These are phyloP conservation scores for Tetragnatha versicolor DNA, from an alignment of 1,140 invertebrate genomes.

Conservation along the genomic window DNA sequence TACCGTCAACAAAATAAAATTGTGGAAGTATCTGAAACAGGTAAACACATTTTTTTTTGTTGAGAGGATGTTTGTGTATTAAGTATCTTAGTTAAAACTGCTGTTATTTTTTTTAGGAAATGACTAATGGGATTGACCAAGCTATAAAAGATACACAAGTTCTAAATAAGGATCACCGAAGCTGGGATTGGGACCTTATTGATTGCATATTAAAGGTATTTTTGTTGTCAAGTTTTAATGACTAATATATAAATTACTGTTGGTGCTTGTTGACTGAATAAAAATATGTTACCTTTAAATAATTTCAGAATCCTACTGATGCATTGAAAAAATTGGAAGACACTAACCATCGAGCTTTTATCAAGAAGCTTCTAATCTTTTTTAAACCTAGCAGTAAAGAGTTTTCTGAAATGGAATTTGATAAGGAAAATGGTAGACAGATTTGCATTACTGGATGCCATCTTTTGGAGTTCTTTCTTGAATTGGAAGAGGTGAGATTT, in stretches of 20 bases:
- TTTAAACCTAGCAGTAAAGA: slow-evolving; percentile 84
- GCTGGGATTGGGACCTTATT: slow-evolving; percentile 79
- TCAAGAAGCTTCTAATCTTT: slow-evolving; percentile 82
- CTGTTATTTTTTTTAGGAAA: slow-evolving; percentile 63
- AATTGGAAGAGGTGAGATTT: slow-evolving; percentile 67
- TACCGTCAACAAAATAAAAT: slow-evolving; percentile 44
- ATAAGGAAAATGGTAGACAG: slow-evolving; percentile 69
- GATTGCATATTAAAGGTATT: slow-evolving; percentile 42
- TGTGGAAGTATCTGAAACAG: slow-evolving; percentile 48
- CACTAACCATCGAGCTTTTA: slow-evolving; percentile 78
- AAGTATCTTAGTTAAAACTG: background rate
- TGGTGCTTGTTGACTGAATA: background rate
- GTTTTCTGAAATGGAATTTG: slow-evolving; percentile 77
- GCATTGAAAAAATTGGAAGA: slow-evolving; percentile 73
- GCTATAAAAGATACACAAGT: slow-evolving; percentile 78
- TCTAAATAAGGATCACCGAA: slow-evolving; percentile 73
- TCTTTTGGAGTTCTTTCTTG: slow-evolving; percentile 78
- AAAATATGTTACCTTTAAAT: too few relatives aligned
- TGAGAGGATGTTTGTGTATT: background rate
- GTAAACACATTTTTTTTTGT: slow-evolving; percentile 7
- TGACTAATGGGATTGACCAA: slow-evolving; percentile 69
- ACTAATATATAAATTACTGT: background rate
- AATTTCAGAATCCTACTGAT: slow-evolving; percentile 67
- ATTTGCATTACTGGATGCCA: slow-evolving; percentile 78
- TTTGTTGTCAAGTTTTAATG: background rate